Evolutionary conservation across 2,113 vertebrate genomes (phyloP), one percentile per base, ranked within the genome.

Genomic region (Pomatostomus ruficeps): DNA sequence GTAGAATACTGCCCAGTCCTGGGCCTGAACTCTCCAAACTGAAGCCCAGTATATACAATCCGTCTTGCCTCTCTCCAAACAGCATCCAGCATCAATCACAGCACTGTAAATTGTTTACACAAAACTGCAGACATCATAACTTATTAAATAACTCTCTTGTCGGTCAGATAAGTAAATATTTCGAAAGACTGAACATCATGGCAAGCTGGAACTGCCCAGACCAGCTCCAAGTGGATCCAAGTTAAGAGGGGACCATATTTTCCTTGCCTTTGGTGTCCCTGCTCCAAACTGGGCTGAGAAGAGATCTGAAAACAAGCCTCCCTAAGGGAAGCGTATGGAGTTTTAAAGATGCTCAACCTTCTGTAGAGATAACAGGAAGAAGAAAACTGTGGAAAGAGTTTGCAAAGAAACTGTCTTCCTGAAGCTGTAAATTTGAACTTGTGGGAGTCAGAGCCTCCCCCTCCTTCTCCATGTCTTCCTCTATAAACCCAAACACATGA

Each of bases 81-180:
- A 94, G 76, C 31, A 1, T 59, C 79, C 77, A 88, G 84, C 49
- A 94, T 96, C 78, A 81, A 70, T 95, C 91, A 86, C 16, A 0
- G 72, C 88, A 63, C 91, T 96, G 85, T 96, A 96, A 92, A 93
- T 65, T 89, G 96, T 97, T 91, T 95, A 94, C 68, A 88, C 61
- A 75, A 57, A 93, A 82, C 77, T 72, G 55, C 85, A 95, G 95
- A 89, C 93, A 86, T 63, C 76, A 71, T 94, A 96, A 85, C 67
- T 96, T 96, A 91, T 84, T 87, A 24, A 91, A 88, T 71, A 94
- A 88, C 51, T 74, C 81, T 94, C 70, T 71, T 87, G 88, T 91
- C 36, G 26, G 80, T 93, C 93, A 75, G 77, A 95, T 83, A 95
- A 95, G 90, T 92, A 96, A 97, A 95, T 94, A 94, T 95, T 97